These are phyloP conservation scores for Clamator glandarius DNA, from an alignment of 2,797 vertebrate species.

Conservation along the genomic window DNA sequence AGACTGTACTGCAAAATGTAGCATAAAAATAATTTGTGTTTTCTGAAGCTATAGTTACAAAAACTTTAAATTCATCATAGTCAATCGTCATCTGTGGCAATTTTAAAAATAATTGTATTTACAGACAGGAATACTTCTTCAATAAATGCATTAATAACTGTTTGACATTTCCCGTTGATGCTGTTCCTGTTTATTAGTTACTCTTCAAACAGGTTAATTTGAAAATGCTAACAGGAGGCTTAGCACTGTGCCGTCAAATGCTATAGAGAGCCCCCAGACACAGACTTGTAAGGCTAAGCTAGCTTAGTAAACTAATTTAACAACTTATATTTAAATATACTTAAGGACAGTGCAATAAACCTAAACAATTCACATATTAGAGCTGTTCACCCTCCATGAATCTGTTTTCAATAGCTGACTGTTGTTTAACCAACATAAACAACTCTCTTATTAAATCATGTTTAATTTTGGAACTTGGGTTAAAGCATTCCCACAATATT, in stretches of 20 bases:
- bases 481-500: constrained; percentile 52
- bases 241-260: neutral
- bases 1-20: neutral
- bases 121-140: neutral
- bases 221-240: neutral
- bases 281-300: neutral
- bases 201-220: constrained; percentile 1
- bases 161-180: neutral
- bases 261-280: neutral
- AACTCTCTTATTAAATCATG: constrained; percentile 50
- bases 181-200: constrained; percentile 24
- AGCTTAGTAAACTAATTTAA: neutral
- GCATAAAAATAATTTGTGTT: neutral
- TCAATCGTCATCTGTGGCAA: neutral
- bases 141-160: constrained; percentile 9
- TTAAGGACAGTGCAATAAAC: constrained; percentile 26
- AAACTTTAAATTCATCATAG: neutral
- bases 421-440: constrained; percentile 59
- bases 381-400: constrained; percentile 18
- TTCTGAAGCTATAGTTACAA: neutral
- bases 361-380: constrained; percentile 22
- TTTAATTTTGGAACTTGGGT: constrained; percentile 49
- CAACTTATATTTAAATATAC: constrained; percentile 12
- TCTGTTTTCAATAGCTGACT: constrained; percentile 64
- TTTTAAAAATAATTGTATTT: neutral